These are phyloP conservation scores for Labroides dimidiatus DNA, from an alignment of 2,797 vertebrate species.

Conservation along the genomic window DNA sequence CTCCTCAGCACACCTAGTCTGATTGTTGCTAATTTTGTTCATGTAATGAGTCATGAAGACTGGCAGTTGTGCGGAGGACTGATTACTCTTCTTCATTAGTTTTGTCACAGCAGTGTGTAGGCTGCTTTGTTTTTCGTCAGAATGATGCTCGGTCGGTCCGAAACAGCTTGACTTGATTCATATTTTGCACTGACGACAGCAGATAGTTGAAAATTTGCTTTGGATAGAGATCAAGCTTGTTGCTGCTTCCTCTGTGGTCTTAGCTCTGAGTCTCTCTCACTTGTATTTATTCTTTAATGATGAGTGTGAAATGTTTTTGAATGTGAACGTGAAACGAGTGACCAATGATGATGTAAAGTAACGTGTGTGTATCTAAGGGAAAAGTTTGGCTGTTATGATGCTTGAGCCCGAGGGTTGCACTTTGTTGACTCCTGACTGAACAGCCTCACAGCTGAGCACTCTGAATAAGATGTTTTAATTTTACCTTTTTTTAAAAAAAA, in stretches of 20 bases:
- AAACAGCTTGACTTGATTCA: slow-evolving; percentile 24
- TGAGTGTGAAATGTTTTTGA: slow-evolving; percentile 71
- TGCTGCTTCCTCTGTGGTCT: slow-evolving; percentile 39
- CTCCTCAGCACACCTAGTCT: slow-evolving; percentile 14
- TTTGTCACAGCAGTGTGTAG: not conserved
- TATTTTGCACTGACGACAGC: slow-evolving; percentile 47
- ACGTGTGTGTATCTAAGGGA: slow-evolving; percentile 55
- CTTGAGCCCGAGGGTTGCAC: slow-evolving; percentile 60
- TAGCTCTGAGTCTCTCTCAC: slow-evolving; percentile 13
- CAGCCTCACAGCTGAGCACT: slow-evolving; percentile 64
- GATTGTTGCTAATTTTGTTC: not conserved
- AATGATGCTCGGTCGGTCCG: slow-evolving; percentile 22
- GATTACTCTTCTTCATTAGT: not conserved
- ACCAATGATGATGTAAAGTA: slow-evolving; percentile 46
- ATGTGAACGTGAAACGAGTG: slow-evolving; percentile 60
- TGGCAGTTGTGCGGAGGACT: slow-evolving; percentile 18
- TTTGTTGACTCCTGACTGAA: slow-evolving; percentile 44
- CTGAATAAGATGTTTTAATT: slow-evolving; percentile 69
- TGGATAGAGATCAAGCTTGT: slow-evolving; percentile 30
- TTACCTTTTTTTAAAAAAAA: slow-evolving; percentile 47
- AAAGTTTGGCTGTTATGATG: slow-evolving; percentile 73
- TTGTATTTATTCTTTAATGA: slow-evolving; percentile 73
- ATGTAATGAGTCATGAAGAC: not conserved
- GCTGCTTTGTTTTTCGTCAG: slow-evolving; percentile 25
- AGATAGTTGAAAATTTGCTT: not conserved